Evolutionary conservation across 1,140 invertebrate genomes (phyloP).

Genomic region (Drosophila serrata): DNA sequence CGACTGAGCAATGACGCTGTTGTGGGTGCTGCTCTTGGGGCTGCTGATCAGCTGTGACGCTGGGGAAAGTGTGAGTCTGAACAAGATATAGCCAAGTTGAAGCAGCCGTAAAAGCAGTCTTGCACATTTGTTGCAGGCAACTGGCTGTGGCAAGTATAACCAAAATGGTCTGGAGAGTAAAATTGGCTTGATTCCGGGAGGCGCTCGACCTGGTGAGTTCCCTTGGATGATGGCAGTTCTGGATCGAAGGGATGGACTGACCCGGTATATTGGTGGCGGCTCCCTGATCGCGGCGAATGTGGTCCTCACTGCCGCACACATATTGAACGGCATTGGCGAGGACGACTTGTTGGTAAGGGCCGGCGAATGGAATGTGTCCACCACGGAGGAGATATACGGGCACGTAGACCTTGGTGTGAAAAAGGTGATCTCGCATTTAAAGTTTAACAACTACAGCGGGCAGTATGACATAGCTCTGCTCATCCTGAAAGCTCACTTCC

Average conservation of each 20-base stretch:
- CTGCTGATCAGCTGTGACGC: background rate
- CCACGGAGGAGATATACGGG: background rate
- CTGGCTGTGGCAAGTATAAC: constrained; percentile 8
- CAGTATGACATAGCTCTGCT: constrained; percentile 36
- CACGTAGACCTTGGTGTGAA: constrained; percentile 17
- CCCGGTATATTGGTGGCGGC: constrained; percentile 88
- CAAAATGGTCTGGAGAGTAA: background rate
- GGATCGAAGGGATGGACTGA: constrained; percentile 85
- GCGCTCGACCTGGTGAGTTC: constrained; percentile 90
- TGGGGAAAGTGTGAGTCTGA: background rate
- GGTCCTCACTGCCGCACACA: constrained; percentile 89
- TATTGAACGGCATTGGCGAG: constrained; percentile 85
- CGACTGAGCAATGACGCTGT: background rate
- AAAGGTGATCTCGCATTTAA: background rate
- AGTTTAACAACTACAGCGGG: constrained; percentile 5
- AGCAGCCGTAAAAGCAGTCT: background rate
- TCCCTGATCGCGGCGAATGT: constrained; percentile 89
- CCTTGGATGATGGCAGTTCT: constrained; percentile 94
- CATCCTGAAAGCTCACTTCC: constrained; percentile 9
- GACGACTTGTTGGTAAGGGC: constrained; percentile 30
- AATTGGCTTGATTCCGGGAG: constrained; percentile 84
- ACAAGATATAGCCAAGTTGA: too few species aligned
- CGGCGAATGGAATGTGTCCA: constrained; percentile 43
- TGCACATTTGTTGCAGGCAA: background rate
- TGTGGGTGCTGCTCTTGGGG: background rate